Conservation (phyloP, 2,888 invertebrate species). For the Cordylochernes scorpioides region DNA sequence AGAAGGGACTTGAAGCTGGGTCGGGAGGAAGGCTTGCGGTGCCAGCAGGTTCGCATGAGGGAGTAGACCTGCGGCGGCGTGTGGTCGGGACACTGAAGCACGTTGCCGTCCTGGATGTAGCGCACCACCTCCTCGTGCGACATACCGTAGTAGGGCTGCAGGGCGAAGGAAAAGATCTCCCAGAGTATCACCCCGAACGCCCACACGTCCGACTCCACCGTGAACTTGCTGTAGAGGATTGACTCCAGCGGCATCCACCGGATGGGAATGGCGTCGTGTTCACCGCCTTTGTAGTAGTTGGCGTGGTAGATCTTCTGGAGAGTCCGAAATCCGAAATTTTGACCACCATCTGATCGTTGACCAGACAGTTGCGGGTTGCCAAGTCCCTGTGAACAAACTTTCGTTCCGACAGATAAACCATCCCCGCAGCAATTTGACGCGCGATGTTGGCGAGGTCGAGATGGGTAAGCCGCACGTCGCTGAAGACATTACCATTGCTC, state of each 20-base stretch:
- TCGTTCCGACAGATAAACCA: conserved; percentile 74
- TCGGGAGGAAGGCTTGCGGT: conserved; percentile 50
- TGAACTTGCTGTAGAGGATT: conserved; percentile 83
- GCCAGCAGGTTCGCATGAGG: conserved; percentile 81
- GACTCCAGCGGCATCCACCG: conserved; percentile 95
- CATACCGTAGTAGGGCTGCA: conserved; percentile 89
- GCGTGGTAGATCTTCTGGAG: conserved; percentile 63
- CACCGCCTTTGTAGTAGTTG: conserved; percentile 77
- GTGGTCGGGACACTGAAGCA: conserved; percentile 64
- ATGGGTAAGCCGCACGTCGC: conserved; percentile 40
- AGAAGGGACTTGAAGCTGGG: conserved; percentile 38
- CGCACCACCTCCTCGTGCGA: conserved; percentile 82
- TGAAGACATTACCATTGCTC: conserved; percentile 26
- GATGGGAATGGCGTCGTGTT: conserved; percentile 86
- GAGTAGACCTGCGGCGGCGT: conserved; percentile 62
- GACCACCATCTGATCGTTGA: conserved; percentile 72
- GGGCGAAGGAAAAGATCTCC: conserved; percentile 87
- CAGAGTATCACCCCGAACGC: conserved; percentile 88
- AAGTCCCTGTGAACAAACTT: conserved; percentile 87
- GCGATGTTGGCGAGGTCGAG: conserved; percentile 58
- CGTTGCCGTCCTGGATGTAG: conserved; percentile 73
- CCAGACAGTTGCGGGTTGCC: conserved; percentile 80
- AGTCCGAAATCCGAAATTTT: conserved; percentile 93
- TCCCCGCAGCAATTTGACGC: conserved; percentile 67
- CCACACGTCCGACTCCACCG: conserved; percentile 87